phyloP scores from a whole-genome alignment of 2,888 invertebrate species.

The Pammene fasciana region DNA sequence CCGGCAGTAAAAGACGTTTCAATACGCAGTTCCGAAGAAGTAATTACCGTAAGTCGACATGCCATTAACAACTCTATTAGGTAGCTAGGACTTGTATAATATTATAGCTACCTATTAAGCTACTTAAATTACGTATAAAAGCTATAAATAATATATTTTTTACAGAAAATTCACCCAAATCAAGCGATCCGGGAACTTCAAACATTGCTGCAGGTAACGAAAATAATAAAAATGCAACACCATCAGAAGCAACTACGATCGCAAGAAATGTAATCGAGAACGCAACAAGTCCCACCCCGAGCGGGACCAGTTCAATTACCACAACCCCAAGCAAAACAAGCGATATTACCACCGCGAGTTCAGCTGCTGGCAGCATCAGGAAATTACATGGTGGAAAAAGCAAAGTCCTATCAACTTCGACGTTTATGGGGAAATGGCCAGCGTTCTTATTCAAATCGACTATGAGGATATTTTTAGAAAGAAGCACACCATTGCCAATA shows the following conservation, averaged over 20 bases:
- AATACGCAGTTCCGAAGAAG: background rate
- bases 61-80: too few species aligned
- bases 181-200: background rate
- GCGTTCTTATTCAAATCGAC: constrained; percentile 44
- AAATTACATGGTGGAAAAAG: background rate
- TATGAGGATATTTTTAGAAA: constrained; percentile 55
- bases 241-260: background rate
- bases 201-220: background rate
- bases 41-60: constrained; percentile 9
- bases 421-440: constrained; percentile 13
- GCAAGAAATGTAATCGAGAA: too few species aligned
- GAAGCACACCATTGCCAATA: constrained; percentile 57
- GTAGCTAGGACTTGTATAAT: too few species aligned
- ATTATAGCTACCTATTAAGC: too few species aligned
- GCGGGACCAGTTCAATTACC: too few species aligned
- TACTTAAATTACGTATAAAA: too few species aligned
- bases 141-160: too few species aligned
- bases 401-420: constrained; percentile 1
- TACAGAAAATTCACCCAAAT: constrained; percentile 2
- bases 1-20: background rate
- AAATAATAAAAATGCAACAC: background rate
- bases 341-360: background rate
- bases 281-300: too few species aligned
- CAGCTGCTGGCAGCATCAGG: background rate
- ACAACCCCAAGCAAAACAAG: background rate